Evolutionary conservation across 2,797 vertebrate species (phyloP).

Genomic region (Gallinago nigripennis): DNA sequence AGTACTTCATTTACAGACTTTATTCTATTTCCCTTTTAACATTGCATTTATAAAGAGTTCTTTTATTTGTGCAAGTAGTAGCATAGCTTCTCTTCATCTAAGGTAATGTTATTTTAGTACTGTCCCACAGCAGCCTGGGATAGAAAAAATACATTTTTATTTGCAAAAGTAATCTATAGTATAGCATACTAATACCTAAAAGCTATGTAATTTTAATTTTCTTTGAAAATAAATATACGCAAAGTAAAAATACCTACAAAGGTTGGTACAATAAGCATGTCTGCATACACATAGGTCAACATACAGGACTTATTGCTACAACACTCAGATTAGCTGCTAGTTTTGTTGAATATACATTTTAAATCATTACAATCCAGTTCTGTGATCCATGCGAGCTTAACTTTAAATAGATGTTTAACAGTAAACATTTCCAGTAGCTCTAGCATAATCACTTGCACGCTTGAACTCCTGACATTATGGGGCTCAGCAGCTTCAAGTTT

Average conservation of each 20-base stretch:
- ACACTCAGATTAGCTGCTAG: background rate
- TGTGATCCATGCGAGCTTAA: background rate
- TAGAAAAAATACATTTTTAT: background rate
- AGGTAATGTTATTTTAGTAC: background rate
- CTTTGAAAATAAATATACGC: background rate
- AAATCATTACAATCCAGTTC: background rate
- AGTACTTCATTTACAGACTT: background rate
- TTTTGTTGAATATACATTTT: background rate
- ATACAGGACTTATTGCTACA: background rate
- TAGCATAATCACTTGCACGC: background rate
- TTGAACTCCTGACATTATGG: background rate
- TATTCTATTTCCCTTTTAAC: background rate
- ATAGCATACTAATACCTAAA: background rate
- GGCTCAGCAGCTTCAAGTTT: background rate
- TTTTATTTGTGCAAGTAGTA: background rate
- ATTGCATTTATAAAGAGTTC: background rate
- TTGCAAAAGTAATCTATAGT: background rate
- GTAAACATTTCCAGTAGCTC: background rate
- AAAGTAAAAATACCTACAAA: background rate
- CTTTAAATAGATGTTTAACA: background rate
- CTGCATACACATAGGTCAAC: background rate
- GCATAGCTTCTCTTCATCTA: background rate
- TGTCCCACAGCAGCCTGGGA: background rate
- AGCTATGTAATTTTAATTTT: background rate
- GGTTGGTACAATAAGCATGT: background rate